These are phyloP conservation scores for Chiropotes sagulatus DNA, from an alignment of 2,797 vertebrate species.

Conservation along the genomic window DNA sequence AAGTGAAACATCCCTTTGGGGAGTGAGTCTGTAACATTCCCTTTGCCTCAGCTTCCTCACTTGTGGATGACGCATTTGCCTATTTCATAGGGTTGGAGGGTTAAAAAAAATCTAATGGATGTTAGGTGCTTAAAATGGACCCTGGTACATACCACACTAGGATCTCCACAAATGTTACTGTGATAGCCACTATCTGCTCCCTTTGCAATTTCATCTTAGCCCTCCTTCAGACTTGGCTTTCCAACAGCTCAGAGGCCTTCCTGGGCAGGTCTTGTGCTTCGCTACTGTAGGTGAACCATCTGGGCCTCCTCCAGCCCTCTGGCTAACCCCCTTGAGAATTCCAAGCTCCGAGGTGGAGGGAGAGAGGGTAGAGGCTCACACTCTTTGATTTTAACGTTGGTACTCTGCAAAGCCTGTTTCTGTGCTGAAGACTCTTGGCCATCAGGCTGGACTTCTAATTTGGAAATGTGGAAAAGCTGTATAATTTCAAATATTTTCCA, in stretches of 20 bases:
- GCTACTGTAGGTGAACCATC: not conserved
- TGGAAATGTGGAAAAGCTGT: conserved; percentile 63
- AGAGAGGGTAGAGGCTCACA: not conserved
- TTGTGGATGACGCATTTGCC: not conserved
- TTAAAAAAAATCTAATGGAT: not conserved
- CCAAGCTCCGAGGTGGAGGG: not conserved
- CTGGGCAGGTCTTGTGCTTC: not conserved
- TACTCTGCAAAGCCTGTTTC: not conserved
- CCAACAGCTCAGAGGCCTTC: not conserved
- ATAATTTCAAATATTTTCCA: conserved; percentile 62
- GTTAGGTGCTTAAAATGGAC: not conserved
- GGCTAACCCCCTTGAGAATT: not conserved
- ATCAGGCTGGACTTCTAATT: not conserved
- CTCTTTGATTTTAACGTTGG: not conserved
- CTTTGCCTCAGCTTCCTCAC: not conserved
- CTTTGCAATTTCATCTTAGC: not conserved
- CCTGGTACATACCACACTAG: not conserved
- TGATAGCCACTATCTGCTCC: not conserved
- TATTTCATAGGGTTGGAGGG: not conserved
- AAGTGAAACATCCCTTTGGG: not conserved
- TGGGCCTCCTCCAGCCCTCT: too few relatives aligned
- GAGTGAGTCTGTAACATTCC: not conserved
- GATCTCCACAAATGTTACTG: accelerated
- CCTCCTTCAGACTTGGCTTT: not conserved
- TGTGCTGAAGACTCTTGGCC: not conserved